phyloP scores from a whole-genome alignment of 2,113 vertebrate species.

The Nematolebias whitei region DNA sequence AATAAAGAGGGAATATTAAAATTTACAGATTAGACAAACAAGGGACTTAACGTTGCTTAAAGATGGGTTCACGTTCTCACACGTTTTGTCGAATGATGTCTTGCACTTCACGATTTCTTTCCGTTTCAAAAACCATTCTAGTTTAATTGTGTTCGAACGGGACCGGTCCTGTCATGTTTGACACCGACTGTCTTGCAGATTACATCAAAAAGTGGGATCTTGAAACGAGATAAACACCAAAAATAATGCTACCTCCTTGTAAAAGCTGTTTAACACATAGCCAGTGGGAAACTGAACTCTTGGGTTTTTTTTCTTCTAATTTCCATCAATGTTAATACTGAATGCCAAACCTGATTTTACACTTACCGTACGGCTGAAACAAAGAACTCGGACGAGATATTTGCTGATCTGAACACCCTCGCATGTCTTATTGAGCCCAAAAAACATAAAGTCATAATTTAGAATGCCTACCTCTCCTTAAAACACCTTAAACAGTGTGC shows the following conservation, averaged over 20 bases:
- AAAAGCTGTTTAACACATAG: conserved; percentile 75
- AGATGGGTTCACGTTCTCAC: conserved; percentile 56
- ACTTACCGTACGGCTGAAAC: conserved; percentile 60
- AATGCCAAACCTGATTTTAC: conserved; percentile 77
- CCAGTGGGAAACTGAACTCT: conserved; percentile 73
- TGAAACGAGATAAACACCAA: conserved; percentile 78
- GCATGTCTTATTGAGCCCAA: conserved; percentile 69
- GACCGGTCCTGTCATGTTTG: conserved; percentile 61
- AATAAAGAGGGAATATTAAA: conserved; percentile 60
- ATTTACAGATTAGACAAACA: conserved; percentile 37
- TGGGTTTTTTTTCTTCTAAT: conserved; percentile 50
- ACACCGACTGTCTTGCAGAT: conserved; percentile 63
- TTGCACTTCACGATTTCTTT: conserved; percentile 70
- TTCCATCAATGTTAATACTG: conserved; percentile 64
- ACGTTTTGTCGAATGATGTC: conserved; percentile 42
- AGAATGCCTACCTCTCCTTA: conserved; percentile 83
- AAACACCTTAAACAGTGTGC: conserved; percentile 67
- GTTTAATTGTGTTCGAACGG: conserved; percentile 61
- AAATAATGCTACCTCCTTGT: conserved; percentile 86
- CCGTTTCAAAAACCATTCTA: conserved; percentile 57
- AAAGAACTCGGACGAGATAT: conserved; percentile 24
- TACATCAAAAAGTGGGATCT: conserved; percentile 65
- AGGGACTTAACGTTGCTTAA: conserved; percentile 53
- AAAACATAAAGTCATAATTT: conserved; percentile 64
- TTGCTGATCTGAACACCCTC: conserved; percentile 64